These are phyloP conservation scores for Phylloscopus whistleri DNA, from an alignment of 2,113 vertebrate species.

Conservation along the genomic window DNA sequence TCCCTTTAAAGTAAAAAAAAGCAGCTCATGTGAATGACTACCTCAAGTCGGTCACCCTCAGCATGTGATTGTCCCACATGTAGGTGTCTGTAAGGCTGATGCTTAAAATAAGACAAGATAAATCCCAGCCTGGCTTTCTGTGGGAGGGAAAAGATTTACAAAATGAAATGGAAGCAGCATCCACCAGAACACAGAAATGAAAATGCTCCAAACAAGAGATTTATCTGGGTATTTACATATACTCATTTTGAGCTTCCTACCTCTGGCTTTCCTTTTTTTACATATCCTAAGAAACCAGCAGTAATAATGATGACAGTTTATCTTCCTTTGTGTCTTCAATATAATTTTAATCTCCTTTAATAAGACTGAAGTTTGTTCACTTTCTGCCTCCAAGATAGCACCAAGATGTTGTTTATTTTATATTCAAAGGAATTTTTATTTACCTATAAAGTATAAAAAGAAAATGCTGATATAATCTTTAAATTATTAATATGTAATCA, in stretches of 20 bases:
- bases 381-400: neutral
- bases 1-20: neutral
- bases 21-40: neutral
- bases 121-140: neutral
- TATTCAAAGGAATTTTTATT: neutral
- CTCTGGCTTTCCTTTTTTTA: neutral
- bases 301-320: neutral
- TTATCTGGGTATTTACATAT: neutral
- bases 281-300: neutral
- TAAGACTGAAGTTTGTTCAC: neutral
- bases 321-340: neutral
- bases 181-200: neutral
- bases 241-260: neutral
- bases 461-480: neutral
- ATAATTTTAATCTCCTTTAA: neutral
- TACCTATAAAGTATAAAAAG: neutral
- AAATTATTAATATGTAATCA: neutral
- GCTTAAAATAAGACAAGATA: neutral
- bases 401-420: neutral
- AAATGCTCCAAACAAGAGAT: neutral
- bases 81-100: neutral
- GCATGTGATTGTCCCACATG: neutral
- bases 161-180: neutral
- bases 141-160: neutral
- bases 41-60: neutral